Conservation (phyloP, 2,113 vertebrate genomes). For the Gavia stellata region DNA sequence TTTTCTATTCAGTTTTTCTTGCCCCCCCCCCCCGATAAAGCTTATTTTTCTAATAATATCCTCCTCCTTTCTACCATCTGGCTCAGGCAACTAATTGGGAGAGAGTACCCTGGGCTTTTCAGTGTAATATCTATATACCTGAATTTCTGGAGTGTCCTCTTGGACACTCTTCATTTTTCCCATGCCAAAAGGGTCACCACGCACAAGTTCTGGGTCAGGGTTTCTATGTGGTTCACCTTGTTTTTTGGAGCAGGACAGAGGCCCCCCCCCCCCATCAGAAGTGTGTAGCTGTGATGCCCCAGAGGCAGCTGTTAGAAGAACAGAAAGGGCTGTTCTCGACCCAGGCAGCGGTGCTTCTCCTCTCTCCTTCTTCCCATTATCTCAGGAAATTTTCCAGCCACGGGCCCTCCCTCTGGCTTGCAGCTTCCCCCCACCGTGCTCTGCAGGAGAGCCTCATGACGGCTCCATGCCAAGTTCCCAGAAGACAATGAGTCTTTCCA, state of each 20-base stretch:
- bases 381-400: background rate
- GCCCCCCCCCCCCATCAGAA: rapidly evolving
- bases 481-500: background rate
- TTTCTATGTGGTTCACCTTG: background rate
- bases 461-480: background rate
- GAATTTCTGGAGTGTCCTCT: background rate
- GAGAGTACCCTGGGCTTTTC: background rate
- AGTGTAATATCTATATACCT: background rate
- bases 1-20: conserved; percentile 14
- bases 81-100: background rate
- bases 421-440: background rate
- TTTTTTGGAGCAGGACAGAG: background rate
- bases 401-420: background rate
- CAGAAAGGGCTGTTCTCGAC: background rate
- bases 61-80: background rate
- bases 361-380: background rate
- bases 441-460: rapidly evolving
- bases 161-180: background rate
- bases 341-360: background rate
- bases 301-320: background rate
- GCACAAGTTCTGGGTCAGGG: background rate
- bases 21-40: background rate
- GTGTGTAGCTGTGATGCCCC: background rate
- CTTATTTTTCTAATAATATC: background rate
- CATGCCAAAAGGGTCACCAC: background rate